These are phyloP conservation scores for Spongilla lacustris DNA, from an alignment of 37 sponge, comb jelly and placozoan species.

Conservation along the genomic window DNA sequence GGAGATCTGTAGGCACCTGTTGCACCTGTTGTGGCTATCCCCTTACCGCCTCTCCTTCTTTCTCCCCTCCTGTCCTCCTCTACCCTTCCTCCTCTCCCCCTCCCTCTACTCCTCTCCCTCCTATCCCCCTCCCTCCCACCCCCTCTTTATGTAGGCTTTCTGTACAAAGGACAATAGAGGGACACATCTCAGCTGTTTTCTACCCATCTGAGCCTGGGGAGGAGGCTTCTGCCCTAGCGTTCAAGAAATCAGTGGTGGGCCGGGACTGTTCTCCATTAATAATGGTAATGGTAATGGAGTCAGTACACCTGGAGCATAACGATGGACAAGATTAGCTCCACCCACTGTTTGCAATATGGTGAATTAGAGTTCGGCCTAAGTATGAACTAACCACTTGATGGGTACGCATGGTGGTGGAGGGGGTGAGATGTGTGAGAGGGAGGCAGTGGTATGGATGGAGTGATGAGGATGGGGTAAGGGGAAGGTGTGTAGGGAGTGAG, in stretches of 20 bases:
- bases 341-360: neutral
- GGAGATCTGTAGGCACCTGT: neutral
- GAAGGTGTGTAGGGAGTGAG: too few species aligned
- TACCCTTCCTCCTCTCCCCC: too few species aligned
- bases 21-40: neutral
- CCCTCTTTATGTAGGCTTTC: constrained; percentile 24
- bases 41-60: neutral
- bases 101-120: too few species aligned
- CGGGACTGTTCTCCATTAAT: constrained; percentile 13
- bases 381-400: too few species aligned
- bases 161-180: neutral
- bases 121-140: neutral
- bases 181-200: constrained; percentile 7
- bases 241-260: constrained; percentile 51
- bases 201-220: constrained; percentile 19
- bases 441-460: too few species aligned
- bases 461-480: too few species aligned
- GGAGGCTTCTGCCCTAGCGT: constrained; percentile 6
- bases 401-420: too few species aligned
- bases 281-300: neutral
- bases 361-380: neutral
- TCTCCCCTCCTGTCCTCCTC: too few species aligned
- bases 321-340: neutral
- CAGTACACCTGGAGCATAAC: too few species aligned
- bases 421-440: too few species aligned